phyloP scores from a whole-genome alignment of 2,113 vertebrate genomes.

The Catharus bicknelli region DNA sequence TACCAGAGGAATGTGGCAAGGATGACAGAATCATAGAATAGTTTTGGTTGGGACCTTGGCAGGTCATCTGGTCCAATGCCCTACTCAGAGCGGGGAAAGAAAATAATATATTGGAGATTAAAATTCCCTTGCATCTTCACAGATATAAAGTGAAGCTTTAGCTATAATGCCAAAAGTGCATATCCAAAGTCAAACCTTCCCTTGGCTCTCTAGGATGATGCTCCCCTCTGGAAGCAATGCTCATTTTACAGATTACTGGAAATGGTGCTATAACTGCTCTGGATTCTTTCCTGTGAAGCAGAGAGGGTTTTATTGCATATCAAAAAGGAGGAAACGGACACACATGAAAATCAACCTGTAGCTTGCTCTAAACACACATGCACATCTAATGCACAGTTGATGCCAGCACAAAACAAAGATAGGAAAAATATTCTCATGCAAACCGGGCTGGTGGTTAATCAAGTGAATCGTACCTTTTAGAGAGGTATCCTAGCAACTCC shows the following conservation, averaged over 20 bases:
- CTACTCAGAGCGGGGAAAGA: background rate
- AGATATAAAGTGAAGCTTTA: background rate
- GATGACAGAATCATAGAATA: background rate
- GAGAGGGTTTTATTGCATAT: background rate
- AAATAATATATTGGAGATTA: background rate
- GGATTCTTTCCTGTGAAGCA: background rate
- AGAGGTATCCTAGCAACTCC: slow-evolving; percentile 76
- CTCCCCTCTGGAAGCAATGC: background rate
- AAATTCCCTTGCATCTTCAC: background rate
- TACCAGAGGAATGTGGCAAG: background rate
- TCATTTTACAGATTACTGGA: slow-evolving; percentile 20
- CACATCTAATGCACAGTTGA: background rate
- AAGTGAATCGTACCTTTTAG: slow-evolving; percentile 69
- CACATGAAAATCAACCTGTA: background rate
- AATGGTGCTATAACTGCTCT: background rate
- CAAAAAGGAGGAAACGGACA: slow-evolving; percentile 24
- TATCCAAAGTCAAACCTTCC: background rate
- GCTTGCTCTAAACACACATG: slow-evolving; percentile 49
- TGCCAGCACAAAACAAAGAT: slow-evolving; percentile 45
- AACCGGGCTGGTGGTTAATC: slow-evolving; percentile 64
- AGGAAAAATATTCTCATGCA: slow-evolving; percentile 57
- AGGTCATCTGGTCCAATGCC: background rate
- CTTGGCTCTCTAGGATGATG: background rate
- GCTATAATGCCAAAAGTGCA: background rate
- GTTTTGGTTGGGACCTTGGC: background rate